These are phyloP conservation scores for Tragelaphus buxtoni DNA, from an alignment of 2,113 vertebrate species.

Conservation along the genomic window DNA sequence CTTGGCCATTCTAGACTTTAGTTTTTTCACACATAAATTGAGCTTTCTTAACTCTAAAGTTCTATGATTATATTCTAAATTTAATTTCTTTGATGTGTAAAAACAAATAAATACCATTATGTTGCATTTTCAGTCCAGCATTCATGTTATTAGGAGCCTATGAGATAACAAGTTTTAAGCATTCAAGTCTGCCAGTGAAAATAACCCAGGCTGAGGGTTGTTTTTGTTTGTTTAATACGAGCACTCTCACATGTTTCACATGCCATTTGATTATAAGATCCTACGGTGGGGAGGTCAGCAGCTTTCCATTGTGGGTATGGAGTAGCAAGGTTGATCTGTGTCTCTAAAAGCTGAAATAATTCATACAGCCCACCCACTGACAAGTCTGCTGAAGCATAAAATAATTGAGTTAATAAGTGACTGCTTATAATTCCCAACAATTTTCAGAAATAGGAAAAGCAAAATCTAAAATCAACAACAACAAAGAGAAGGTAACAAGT, in stretches of 20 bases:
- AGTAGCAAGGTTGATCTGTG: conserved; percentile 15
- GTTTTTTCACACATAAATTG: conserved; percentile 29
- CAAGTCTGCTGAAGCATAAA: conserved; percentile 40
- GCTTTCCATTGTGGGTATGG: conserved; percentile 24
- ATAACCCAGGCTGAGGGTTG: background rate
- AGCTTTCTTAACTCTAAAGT: conserved; percentile 13
- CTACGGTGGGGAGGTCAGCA: background rate
- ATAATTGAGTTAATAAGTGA: conserved; percentile 54
- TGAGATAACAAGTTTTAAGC: conserved; percentile 28
- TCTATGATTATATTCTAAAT: conserved; percentile 39
- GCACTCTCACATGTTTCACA: conserved; percentile 39
- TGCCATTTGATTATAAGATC: background rate
- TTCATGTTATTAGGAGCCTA: conserved; percentile 23
- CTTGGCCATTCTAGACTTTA: conserved; percentile 21
- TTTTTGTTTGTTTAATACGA: background rate
- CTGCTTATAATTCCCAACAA: conserved; percentile 38
- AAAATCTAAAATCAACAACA: conserved; percentile 37
- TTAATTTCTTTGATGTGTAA: conserved; percentile 41
- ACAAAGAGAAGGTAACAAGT: conserved; percentile 33
- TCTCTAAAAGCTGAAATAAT: conserved; percentile 55
- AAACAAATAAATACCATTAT: conserved; percentile 19
- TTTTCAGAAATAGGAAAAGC: conserved; percentile 59
- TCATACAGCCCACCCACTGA: conserved; percentile 51
- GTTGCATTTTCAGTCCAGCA: conserved; percentile 36
- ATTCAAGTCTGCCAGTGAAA: background rate